Evolutionary conservation across 2,113 vertebrate species (phyloP), one percentile per base, ranked within the genome.

Genomic region (Ascaphus truei): DNA sequence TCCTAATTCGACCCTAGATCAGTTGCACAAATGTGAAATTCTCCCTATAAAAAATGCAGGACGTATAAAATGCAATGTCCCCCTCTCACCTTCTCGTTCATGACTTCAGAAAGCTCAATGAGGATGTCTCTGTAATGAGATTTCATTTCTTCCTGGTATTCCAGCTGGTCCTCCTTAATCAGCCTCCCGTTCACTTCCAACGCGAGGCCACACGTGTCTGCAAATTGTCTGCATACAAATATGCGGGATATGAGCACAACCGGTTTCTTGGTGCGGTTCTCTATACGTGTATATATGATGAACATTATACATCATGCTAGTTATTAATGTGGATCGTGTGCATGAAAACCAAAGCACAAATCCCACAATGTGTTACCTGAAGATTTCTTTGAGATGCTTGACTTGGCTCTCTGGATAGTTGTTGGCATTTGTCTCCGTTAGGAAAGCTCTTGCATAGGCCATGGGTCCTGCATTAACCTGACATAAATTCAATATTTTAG

Each of bases 401-500:
- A 99, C 96, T 86, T 98, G 96, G 86, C 96, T 98, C 86, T 98
- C 97, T 56, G 97, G 97, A 22, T 99, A 98, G 75, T 95, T 96
- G 81, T 98, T 98, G 13, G 96, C 95, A 71, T 99, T 99, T 51
- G 93, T 93, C 84, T 99, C 96, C 74, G 98, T 95, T 59, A 99
- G 80, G 74, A 99, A 99, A 37, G 97, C 97, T 72, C 96, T 80
- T 22, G 97, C 97, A 1, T 99, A 99, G 26, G 97, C 96, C 96
- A 99, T 98, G 0, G 97, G 97, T 13, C 97, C 97, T 1, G 96
- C 97, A 11, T 99, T 99, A 27, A 99, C 94, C 97, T 99, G 58
- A 3, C 39, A 51, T 3, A 11, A 27, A 69, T 0, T n/a, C n/a
- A n/a, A n/a, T n/a, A n/a, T n/a, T n/a, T n/a, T n/a, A n/a, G n/a